Evolutionary conservation across 2,797 vertebrate species (phyloP).

Genomic region (Diglossa cyanea): DNA sequence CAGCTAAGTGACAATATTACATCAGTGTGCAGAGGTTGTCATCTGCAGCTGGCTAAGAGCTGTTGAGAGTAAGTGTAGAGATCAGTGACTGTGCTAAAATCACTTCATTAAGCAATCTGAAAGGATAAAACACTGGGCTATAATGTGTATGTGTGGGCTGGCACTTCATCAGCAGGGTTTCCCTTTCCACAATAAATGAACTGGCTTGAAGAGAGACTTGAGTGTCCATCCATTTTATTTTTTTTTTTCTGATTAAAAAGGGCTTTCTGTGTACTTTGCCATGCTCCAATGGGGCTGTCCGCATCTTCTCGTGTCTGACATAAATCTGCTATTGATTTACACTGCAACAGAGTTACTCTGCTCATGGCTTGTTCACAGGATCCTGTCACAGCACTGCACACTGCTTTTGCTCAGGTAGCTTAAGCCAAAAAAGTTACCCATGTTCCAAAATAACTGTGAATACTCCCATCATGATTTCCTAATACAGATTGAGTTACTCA

Average conservation of each 20-base stretch:
- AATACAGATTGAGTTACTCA: background rate
- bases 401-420: background rate
- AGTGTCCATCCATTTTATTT: background rate
- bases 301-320: background rate
- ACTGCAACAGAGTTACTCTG: background rate
- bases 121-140: background rate
- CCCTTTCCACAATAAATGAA: background rate
- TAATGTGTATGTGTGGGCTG: background rate
- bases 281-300: background rate
- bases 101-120: conserved; percentile 40
- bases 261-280: background rate
- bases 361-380: fast-evolving
- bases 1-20: background rate
- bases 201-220: background rate
- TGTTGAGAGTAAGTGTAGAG: background rate
- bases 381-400: background rate
- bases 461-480: background rate
- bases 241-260: background rate
- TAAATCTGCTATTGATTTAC: background rate
- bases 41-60: conserved; percentile 19
- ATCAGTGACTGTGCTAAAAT: conserved; percentile 1
- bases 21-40: background rate
- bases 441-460: background rate
- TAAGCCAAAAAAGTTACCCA: background rate
- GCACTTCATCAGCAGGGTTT: background rate